phyloP scores from a whole-genome alignment of 2,888 invertebrate species.

The Acanthosoma haemorrhoidale region DNA sequence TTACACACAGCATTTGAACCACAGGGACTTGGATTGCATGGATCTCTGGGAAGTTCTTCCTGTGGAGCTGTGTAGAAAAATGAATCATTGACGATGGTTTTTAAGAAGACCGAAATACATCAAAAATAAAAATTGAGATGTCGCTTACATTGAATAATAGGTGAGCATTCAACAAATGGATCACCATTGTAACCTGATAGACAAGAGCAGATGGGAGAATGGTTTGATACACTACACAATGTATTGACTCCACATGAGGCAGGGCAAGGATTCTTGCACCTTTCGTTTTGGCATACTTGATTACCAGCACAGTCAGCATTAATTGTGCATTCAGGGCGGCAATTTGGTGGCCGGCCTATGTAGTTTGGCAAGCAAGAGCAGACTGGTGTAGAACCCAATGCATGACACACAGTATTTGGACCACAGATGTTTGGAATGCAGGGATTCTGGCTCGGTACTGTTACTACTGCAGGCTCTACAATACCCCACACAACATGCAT shows the following conservation, averaged over 20 bases:
- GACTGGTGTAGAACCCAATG: conserved; percentile 50
- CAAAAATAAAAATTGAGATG: conserved; percentile 14
- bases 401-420: conserved; percentile 53
- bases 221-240: conserved; percentile 55
- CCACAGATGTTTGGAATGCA: conserved; percentile 69
- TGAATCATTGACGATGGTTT: not conserved
- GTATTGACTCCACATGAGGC: conserved; percentile 64
- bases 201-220: conserved; percentile 53
- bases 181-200: conserved; percentile 56
- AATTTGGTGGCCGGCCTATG: conserved; percentile 58
- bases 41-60: conserved; percentile 57
- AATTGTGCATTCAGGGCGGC: conserved; percentile 59
- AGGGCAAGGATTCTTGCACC: conserved; percentile 58
- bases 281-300: conserved; percentile 52
- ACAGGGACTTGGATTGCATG: conserved; percentile 73
- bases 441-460: conserved; percentile 54
- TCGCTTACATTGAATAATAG: conserved; percentile 43
- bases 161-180: conserved; percentile 56
- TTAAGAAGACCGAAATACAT: not conserved
- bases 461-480: conserved; percentile 39
- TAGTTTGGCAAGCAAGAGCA: conserved; percentile 56
- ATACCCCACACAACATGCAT: conserved; percentile 35
- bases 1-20: conserved; percentile 73
- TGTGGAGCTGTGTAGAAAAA: conserved; percentile 20
- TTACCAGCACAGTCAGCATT: conserved; percentile 53